Base-by-base conservation (phyloP, 2,797 vertebrate genomes). In the Eulemur coronatus region DNA sequence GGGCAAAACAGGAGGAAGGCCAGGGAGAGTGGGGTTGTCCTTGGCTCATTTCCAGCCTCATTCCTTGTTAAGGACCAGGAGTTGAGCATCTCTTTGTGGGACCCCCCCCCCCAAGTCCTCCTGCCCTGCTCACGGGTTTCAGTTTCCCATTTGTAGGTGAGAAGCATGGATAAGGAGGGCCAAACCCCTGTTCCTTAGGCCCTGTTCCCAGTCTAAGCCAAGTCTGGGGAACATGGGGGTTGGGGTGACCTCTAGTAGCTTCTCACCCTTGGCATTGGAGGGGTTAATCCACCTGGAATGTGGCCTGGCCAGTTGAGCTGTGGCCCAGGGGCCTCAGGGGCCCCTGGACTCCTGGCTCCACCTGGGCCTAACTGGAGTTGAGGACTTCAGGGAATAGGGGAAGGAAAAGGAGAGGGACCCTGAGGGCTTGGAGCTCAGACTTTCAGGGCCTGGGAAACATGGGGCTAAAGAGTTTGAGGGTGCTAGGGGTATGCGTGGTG, bases 201-300 rank as follows among this genome's bases (percentile, higher is more conserved):
- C 30, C 11, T 7, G 9, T 80, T 76, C 50, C 35, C 20, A 57
- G 46, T 75, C 90, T 86, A 75, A 92, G 78, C 59, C 84, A 48
- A 65, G 35, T 87, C 65, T 73, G 84, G 65, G 91, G 72, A 82
- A 78, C 59, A 55, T 57, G 57, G 81, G 65, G 6, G 59, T 50
- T 15, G 63, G 52, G 57, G 95, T 61, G 35, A 20, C 9, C 69
- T 94, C 72, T 70, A 90, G 72, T 61, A 88, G 80, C 90, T 82
- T 57, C 70, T 97, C 80, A 97, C 48, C 89, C 97, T 96, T 97
- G 95, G 96, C 92, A 95, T 80, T 85, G 88, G 93, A 98, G 67
- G 97, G 97, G 98, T 98, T 98, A 98, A 98, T 98, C 90, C 69
- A 98, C 50, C 73, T 98, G 98, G 97, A 98, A 98, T 98, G 98